Conservation (phyloP, 2,888 invertebrate species). For the Sturmia bella region DNA sequence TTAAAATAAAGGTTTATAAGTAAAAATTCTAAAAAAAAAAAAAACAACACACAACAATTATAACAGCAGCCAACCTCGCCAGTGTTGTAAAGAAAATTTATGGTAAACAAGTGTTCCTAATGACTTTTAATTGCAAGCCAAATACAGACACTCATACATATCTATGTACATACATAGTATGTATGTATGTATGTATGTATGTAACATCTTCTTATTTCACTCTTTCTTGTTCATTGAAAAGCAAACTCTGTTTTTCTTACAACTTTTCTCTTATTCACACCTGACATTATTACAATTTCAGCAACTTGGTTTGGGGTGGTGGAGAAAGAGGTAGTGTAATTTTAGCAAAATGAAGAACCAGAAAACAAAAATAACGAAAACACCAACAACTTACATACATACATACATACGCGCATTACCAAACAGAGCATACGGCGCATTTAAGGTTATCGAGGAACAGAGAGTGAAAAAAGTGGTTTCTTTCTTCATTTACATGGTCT, state of each 20-base stretch:
- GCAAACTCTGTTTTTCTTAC: constrained; percentile 13
- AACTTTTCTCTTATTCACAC: constrained; percentile 26
- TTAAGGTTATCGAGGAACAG: constrained; percentile 58
- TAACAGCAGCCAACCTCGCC: constrained; percentile 10
- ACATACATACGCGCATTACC: constrained; percentile 64
- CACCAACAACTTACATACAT: constrained; percentile 35
- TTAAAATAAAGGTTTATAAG: constrained; percentile 3
- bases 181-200: too few species aligned
- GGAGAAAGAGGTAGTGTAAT: constrained; percentile 9
- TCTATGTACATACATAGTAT: too few species aligned
- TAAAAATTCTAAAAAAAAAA: constrained; percentile 22
- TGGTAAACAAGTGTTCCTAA: constrained; percentile 56
- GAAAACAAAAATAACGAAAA: constrained; percentile 32
- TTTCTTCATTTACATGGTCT: constrained; percentile 38
- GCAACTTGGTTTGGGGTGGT: too few species aligned
- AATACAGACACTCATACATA: too few species aligned
- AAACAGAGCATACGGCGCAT: constrained; percentile 65
- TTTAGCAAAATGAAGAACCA: constrained; percentile 19
- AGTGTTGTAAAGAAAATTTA: constrained; percentile 20
- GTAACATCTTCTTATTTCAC: constrained; percentile 13
- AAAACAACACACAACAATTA: background rate
- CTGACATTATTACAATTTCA: background rate
- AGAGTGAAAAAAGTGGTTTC: constrained; percentile 54
- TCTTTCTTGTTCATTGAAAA: constrained; percentile 26
- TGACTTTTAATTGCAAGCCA: constrained; percentile 49